Evolutionary conservation across 2,113 vertebrate species (phyloP).

Genomic region (Spheniscus mendiculus): DNA sequence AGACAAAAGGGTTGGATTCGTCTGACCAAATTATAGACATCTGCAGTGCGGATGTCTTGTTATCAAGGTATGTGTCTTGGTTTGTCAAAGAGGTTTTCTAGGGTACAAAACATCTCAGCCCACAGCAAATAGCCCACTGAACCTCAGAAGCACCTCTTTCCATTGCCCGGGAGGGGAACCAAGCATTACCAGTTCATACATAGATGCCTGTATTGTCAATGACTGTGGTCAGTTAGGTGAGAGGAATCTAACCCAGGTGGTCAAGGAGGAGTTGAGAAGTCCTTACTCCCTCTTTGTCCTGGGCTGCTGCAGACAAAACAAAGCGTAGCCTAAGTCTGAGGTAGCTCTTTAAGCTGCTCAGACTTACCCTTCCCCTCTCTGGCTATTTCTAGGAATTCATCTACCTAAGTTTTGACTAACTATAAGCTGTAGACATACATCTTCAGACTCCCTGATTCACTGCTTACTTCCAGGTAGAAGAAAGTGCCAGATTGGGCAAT

Average conservation of each 20-base stretch:
- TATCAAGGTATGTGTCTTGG: background rate
- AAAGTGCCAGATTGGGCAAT: background rate
- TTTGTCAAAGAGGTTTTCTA: background rate
- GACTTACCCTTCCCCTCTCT: background rate
- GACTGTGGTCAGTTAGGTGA: background rate
- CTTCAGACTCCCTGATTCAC: background rate
- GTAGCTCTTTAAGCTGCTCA: background rate
- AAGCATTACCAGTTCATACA: fast-evolving
- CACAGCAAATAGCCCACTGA: background rate
- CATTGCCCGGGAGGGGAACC: background rate
- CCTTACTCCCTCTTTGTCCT: background rate
- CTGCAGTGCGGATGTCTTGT: background rate
- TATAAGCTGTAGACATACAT: background rate
- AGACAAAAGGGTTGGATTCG: background rate
- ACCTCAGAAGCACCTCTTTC: background rate
- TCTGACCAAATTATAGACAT: background rate
- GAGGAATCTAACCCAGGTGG: background rate
- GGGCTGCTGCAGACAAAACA: background rate
- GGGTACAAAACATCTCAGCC: background rate
- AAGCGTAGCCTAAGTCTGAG: background rate
- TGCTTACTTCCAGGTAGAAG: background rate
- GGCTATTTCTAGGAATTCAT: background rate
- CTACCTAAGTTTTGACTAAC: background rate
- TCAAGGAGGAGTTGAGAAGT: background rate
- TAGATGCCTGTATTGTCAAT: background rate